Conservation (phyloP, 2,113 vertebrate genomes). For the Nerophis ophidion region DNA sequence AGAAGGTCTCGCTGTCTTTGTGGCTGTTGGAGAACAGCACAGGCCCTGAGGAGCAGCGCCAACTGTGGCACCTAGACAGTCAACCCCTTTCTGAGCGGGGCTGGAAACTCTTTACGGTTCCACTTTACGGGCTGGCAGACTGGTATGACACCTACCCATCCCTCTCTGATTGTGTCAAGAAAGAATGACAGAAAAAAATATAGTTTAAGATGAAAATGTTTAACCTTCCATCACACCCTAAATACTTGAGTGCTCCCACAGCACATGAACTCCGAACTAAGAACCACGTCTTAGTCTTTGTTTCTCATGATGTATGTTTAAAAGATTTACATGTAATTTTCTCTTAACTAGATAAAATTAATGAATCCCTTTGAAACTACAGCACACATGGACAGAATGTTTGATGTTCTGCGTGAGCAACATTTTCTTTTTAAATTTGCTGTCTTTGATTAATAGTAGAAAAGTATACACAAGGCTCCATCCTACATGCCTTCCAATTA, state of each 20-base stretch:
- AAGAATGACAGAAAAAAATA: conserved; percentile 6
- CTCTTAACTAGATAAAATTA: conserved; percentile 41
- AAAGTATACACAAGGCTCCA: conserved; percentile 50
- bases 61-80: conserved; percentile 75
- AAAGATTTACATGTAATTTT: conserved; percentile 43
- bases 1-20: conserved; percentile 80
- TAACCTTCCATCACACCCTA: conserved; percentile 14
- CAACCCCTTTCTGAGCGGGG: conserved; percentile 71
- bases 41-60: conserved; percentile 74
- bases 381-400: conserved; percentile 9
- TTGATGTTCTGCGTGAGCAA: conserved; percentile 20
- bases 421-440: conserved; percentile 31
- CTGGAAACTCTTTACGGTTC: conserved; percentile 78
- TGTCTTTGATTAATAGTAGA: conserved; percentile 28
- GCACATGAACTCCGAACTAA: neutral
- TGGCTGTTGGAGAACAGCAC: conserved; percentile 86
- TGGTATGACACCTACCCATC: conserved; percentile 71
- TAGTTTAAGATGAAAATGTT: conserved; percentile 14
- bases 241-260: conserved; percentile 4
- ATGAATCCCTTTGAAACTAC: conserved; percentile 54
- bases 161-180: conserved; percentile 5
- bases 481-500: conserved; percentile 60
- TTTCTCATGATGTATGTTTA: conserved; percentile 45
- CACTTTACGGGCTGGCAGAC: conserved; percentile 81
- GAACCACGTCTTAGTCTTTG: conserved; percentile 12